Base-by-base conservation (phyloP, 2,113 vertebrate species). In the Clarias macrocephalus region DNA sequence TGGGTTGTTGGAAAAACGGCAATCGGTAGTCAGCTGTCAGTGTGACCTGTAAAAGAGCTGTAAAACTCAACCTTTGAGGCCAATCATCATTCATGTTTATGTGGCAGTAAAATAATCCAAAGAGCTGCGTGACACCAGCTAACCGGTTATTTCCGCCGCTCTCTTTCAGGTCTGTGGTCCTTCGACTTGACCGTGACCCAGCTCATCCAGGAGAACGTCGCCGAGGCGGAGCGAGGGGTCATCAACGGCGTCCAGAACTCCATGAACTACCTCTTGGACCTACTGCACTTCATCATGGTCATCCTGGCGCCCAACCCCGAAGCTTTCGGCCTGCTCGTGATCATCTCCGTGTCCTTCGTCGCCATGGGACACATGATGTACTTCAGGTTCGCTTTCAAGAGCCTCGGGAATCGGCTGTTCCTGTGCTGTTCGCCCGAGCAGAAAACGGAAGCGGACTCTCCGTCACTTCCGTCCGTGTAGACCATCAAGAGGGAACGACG, bases 231-330 rank as follows among this genome's bases (percentile, higher is more conserved):
- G 95, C 96, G 98, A 92, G 98, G 98, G 73, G 94, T 99, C 91
- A 97, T 99, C 93, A 99, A 98, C 0, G 98, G 98, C 30, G 98
- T 99, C 91, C 98, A 99, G 93, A 99, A 99, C 95, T 99, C 98
- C 93, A 99, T 99, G 98, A 99, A 99, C 93, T 99, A 99, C 87
- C 98, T 99, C 90, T 95, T 99, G 28, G 98, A 99, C 92, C 96
- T 99, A 85, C 93, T 99, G 93, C 98, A 99, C 95, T 99, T 99
- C 95, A 97, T 99, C 95, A 99, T 99, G 97, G 98, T 99, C 91
- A 99, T 99, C 91, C 93, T 99, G 93, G 98, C 98, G 10, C 98
- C 98, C 0, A 99, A 99, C 86, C 97, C 96, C 0, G 98, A 99
- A 93, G 97, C 97, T 85, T 99, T 99, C 30, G 98, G 98, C 3